Conservation (phyloP, 2,113 vertebrate species). For the Prolemur simus region DNA sequence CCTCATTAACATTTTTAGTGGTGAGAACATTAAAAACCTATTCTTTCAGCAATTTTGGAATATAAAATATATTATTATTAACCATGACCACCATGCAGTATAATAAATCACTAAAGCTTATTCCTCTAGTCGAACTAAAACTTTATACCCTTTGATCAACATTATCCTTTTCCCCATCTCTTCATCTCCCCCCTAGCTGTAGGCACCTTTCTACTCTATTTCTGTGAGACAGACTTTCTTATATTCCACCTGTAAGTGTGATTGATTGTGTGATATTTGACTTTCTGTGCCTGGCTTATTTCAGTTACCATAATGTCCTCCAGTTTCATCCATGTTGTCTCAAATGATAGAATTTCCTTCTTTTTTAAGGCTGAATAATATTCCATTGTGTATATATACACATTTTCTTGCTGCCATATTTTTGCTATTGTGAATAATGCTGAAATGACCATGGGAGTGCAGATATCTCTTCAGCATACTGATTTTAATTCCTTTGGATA, state of each 20-base stretch:
- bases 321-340: neutral
- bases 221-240: neutral
- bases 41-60: neutral
- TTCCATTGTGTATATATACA: neutral
- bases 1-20: neutral
- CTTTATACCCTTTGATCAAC: neutral
- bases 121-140: neutral
- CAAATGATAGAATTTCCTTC: neutral
- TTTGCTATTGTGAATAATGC: neutral
- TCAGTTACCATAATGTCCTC: neutral
- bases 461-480: neutral
- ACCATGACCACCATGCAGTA: neutral
- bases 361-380: neutral
- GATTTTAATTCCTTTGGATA: neutral
- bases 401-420: neutral
- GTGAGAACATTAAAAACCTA: neutral
- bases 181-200: neutral
- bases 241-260: neutral
- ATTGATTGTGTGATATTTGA: neutral
- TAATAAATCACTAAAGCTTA: neutral
- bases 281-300: neutral
- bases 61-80: neutral
- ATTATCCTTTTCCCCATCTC: neutral
- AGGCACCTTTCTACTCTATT: neutral
- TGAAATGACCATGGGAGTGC: neutral